Evolutionary conservation across 2,888 invertebrate genomes (phyloP).

Genomic region (Copidosoma aretas): DNA sequence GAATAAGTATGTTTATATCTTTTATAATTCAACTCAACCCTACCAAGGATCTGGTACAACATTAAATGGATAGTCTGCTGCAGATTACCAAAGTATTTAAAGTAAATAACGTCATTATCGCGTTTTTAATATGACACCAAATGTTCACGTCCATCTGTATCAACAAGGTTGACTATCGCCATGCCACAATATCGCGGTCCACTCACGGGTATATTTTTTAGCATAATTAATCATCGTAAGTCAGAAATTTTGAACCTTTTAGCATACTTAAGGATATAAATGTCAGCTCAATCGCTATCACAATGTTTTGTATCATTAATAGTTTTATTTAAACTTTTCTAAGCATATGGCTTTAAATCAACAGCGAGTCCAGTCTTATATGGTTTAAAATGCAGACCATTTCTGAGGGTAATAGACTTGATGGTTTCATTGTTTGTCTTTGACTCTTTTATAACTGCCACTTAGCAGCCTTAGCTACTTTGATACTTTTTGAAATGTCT

Average conservation of each 20-base stretch:
- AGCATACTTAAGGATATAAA: not conserved
- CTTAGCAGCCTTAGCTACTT: constrained; percentile 1
- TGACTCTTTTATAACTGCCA: not conserved
- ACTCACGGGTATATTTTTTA: not conserved
- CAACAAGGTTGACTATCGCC: constrained; percentile 43
- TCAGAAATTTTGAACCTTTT: not conserved
- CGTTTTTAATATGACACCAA: constrained; percentile 44
- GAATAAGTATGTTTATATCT: constrained; percentile 36
- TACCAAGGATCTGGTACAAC: constrained; percentile 35
- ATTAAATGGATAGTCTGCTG: constrained; percentile 29
- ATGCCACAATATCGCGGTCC: not conserved
- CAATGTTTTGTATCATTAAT: not conserved
- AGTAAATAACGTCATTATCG: constrained; percentile 28
- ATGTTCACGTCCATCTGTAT: constrained; percentile 41
- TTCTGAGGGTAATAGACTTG: not conserved
- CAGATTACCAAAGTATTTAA: constrained; percentile 42
- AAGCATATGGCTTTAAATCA: not conserved
- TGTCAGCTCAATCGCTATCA: not conserved
- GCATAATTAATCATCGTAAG: not conserved
- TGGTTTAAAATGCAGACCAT: constrained; percentile 2
- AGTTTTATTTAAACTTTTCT: not conserved
- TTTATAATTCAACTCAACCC: constrained; percentile 38
- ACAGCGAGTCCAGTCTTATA: not conserved
- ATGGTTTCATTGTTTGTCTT: constrained; percentile 1
- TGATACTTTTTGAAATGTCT: not conserved